Evolutionary conservation across 2,888 invertebrate species (phyloP).

Genomic region (Willowsia nigromaculata): DNA sequence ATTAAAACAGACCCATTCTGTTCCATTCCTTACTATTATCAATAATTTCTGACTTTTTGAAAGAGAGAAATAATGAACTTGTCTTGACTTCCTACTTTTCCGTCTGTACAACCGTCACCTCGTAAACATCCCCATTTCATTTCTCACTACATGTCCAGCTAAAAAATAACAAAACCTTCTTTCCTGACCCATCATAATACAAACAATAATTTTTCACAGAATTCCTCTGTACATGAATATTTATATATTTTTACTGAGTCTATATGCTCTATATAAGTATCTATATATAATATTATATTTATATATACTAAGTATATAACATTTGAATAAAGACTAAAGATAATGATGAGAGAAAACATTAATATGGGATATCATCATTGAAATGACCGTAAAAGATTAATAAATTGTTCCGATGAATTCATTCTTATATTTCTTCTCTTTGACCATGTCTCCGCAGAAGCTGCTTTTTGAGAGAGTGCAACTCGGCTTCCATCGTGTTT

Average conservation of each 20-base stretch:
- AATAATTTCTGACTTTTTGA: conserved; percentile 43
- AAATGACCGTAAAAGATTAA: conserved; percentile 56
- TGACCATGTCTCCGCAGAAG: conserved; percentile 75
- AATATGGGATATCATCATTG: conserved; percentile 3
- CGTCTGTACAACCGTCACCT: not conserved
- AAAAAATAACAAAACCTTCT: conserved; percentile 21
- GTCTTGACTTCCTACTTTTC: conserved; percentile 30
- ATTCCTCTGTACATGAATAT: conserved; percentile 32
- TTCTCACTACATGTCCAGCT: conserved; percentile 19
- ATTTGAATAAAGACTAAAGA: conserved; percentile 43
- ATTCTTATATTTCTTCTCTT: conserved; percentile 70
- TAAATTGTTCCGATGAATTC: conserved; percentile 7
- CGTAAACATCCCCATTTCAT: not conserved
- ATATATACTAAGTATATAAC: conserved; percentile 24
- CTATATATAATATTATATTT: not conserved
- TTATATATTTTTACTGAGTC: not conserved
- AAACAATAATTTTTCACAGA: conserved; percentile 4
- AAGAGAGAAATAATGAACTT: conserved; percentile 52
- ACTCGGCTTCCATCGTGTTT: conserved; percentile 77
- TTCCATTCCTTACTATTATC: conserved; percentile 15
- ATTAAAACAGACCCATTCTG: conserved; percentile 53
- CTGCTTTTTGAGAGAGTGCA: conserved; percentile 77
- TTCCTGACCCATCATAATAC: conserved; percentile 12
- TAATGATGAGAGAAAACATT: conserved; percentile 15
- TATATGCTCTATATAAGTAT: not conserved